These are phyloP conservation scores for Pygathrix nemaeus DNA, from an alignment of 2,113 vertebrate genomes.

Conservation along the genomic window DNA sequence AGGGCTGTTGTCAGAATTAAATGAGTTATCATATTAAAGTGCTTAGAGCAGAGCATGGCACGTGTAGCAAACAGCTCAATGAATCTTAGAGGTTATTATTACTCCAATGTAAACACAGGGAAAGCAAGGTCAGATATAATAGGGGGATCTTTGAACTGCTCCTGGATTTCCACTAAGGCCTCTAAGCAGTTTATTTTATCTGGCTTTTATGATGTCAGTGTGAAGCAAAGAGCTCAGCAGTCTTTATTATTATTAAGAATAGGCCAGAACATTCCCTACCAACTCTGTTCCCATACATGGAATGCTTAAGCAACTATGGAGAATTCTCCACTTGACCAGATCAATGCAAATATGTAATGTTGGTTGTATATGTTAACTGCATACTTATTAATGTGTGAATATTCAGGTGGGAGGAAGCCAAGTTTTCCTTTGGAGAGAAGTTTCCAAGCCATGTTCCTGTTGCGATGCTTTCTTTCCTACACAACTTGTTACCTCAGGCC, in stretches of 20 bases:
- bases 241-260: constrained; percentile 57
- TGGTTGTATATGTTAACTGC: neutral
- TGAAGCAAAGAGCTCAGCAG: constrained; percentile 26
- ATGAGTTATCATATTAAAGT: constrained; percentile 33
- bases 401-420: constrained; percentile 2
- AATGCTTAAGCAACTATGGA: neutral
- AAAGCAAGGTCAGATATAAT: constrained; percentile 19
- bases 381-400: neutral
- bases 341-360: neutral
- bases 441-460: neutral
- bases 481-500: constrained; percentile 48
- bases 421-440: constrained; percentile 30
- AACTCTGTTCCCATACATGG: neutral
- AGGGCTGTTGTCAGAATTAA: constrained; percentile 40
- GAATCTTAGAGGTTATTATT: constrained; percentile 35
- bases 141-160: constrained; percentile 22
- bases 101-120: constrained; percentile 23
- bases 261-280: constrained; percentile 13
- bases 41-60: neutral
- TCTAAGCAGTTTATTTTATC: constrained; percentile 40
- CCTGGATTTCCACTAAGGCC: constrained; percentile 42
- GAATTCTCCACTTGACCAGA: constrained; percentile 24
- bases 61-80: constrained; percentile 22
- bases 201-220: constrained; percentile 38
- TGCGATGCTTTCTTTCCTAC: neutral